Percentiles rank a stretch among this genome's conserved stretches.
phyloP scores from a whole-genome alignment of 2,888 invertebrate species.

The Cheiracanthium punctorium region DNA sequence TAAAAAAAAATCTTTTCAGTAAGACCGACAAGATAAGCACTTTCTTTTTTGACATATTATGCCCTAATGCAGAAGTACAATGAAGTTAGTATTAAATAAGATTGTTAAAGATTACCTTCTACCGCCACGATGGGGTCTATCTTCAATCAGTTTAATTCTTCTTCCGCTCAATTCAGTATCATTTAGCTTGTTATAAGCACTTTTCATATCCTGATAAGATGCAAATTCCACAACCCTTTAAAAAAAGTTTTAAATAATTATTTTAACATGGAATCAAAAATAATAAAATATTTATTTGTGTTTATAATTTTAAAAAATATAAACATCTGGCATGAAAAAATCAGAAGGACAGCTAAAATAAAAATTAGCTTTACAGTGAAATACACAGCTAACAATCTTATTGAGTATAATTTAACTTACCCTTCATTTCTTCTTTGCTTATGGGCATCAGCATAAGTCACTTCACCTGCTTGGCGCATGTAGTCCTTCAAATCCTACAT shows the following conservation, averaged over 20 bases:
- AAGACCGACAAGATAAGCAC: neutral
- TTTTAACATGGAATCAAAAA: neutral
- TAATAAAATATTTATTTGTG: too few species aligned
- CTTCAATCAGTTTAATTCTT: constrained; percentile 92
- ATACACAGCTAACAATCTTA: too few species aligned
- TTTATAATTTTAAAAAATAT: too few species aligned
- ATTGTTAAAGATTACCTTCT: constrained; percentile 70
- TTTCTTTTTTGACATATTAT: neutral
- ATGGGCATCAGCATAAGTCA: constrained; percentile 98
- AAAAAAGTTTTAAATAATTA: constrained; percentile 1
- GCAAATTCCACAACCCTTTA: constrained; percentile 92
- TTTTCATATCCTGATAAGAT: constrained; percentile 94
- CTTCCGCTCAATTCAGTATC: constrained; percentile 97
- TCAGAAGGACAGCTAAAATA: too few species aligned
- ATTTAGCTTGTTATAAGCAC: constrained; percentile 96
- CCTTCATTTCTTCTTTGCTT: constrained; percentile 96
- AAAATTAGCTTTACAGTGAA: too few species aligned
- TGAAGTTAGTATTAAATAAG: too few species aligned
- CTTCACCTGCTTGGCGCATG: constrained; percentile 99
- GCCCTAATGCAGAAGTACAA: neutral
- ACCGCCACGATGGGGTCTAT: constrained; percentile 76
- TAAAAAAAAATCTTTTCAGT: too few species aligned
- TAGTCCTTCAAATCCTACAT: constrained; percentile 98
- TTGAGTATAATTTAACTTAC: too few species aligned
- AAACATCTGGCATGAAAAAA: too few species aligned